Evolutionary conservation across 2,888 invertebrate species (phyloP).

Genomic region (Boloria euphrosyne): DNA sequence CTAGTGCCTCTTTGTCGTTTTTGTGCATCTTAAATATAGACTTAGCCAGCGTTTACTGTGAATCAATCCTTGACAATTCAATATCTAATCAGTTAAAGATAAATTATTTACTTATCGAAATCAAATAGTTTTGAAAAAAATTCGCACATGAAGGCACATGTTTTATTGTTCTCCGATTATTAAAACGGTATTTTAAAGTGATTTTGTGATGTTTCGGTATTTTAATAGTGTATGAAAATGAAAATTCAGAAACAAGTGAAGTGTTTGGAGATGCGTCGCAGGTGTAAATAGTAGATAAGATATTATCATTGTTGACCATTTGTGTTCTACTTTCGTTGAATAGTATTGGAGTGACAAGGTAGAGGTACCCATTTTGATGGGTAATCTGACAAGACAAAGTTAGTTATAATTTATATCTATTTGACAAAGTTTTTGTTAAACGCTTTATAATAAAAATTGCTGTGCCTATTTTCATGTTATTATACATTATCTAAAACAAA

Average conservation of each 20-base stretch:
- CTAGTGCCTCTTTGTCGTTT: too few relatives aligned
- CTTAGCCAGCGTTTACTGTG: slow-evolving; percentile 39
- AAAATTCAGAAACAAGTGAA: slow-evolving; percentile 38
- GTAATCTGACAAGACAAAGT: slow-evolving; percentile 38
- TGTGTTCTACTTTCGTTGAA: slow-evolving; percentile 63
- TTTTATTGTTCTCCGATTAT: slow-evolving; percentile 16
- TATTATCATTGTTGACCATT: slow-evolving; percentile 68
- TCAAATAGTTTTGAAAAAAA: slow-evolving; percentile 59
- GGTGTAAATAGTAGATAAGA: slow-evolving; percentile 70
- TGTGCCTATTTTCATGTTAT: slow-evolving; percentile 8
- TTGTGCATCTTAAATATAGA: slow-evolving; percentile 32
- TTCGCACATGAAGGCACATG: slow-evolving; percentile 49
- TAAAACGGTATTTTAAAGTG: slow-evolving; percentile 12
- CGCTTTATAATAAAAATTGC: slow-evolving; percentile 9
- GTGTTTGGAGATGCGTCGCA: slow-evolving; percentile 66
- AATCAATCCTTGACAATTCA: slow-evolving; percentile 65
- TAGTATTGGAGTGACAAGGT: slow-evolving; percentile 59
- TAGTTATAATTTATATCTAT: slow-evolving; percentile 25
- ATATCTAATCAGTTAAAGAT: slow-evolving; percentile 76
- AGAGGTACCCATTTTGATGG: slow-evolving; percentile 51
- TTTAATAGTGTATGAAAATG: slow-evolving; percentile 21
- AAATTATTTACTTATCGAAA: slow-evolving; percentile 64
- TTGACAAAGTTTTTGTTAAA: slow-evolving; percentile 6
- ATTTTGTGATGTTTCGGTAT: slow-evolving; percentile 12
- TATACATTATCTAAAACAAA: not conserved